Percentiles rank a stretch among this genome's conserved stretches.
Evolutionary conservation across 2,797 vertebrate species (phyloP).

Genomic region (Pseudopleuronectes americanus): DNA sequence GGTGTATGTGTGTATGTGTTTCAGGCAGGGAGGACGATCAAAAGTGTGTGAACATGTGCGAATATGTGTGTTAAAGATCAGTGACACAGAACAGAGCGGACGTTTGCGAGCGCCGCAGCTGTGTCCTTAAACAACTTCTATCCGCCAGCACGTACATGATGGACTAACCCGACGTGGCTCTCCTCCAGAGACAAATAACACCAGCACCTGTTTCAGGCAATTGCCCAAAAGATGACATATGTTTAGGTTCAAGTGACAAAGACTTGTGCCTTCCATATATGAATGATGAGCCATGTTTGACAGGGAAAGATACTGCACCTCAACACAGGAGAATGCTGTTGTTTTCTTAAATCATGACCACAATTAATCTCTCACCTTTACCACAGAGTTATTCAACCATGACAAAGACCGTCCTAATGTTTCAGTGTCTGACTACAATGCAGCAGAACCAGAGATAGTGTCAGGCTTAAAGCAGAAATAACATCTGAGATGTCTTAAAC

Average conservation of each 20-base stretch:
- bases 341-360: background rate
- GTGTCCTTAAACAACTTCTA: constrained; percentile 29
- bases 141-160: constrained; percentile 4
- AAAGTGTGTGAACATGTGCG: constrained; percentile 1
- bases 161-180: background rate
- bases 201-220: background rate
- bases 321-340: background rate
- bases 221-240: background rate
- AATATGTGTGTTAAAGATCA: constrained; percentile 11
- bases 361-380: too few relatives aligned
- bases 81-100: background rate
- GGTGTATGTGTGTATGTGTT: constrained; percentile 16
- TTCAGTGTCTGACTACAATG: background rate
- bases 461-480: too few relatives aligned
- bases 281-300: background rate
- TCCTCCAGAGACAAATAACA: constrained; percentile 2
- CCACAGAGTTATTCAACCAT: too few relatives aligned
- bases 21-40: constrained; percentile 11
- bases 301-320: background rate
- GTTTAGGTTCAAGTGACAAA: background rate
- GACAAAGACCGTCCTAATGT: too few relatives aligned
- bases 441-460: too few relatives aligned
- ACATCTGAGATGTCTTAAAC: too few relatives aligned
- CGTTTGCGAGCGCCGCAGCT: background rate
- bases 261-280: background rate